phyloP scores from a whole-genome alignment of 2,888 invertebrate species.

The Folsomia candida region DNA sequence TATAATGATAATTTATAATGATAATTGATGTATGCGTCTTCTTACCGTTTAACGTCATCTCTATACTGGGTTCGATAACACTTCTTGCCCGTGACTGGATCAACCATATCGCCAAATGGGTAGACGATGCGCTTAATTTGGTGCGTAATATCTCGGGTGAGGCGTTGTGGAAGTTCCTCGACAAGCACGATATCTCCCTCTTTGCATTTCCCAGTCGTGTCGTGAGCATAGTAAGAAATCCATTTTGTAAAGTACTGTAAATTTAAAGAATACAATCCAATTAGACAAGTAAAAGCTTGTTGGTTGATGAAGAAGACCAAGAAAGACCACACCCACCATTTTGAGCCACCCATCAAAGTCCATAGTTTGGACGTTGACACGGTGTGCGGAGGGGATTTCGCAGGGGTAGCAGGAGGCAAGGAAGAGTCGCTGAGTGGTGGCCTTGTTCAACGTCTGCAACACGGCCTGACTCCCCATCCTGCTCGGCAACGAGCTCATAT shows the following conservation, averaged over 20 bases:
- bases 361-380: constrained; percentile 72
- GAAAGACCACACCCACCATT: constrained; percentile 64
- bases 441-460: constrained; percentile 17
- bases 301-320: not conserved
- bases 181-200: constrained; percentile 80
- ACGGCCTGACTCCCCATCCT: constrained; percentile 11
- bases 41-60: constrained; percentile 51
- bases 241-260: constrained; percentile 75
- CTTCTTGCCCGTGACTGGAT: constrained; percentile 79
- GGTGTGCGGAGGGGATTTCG: constrained; percentile 60
- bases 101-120: constrained; percentile 78
- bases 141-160: constrained; percentile 75
- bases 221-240: constrained; percentile 71
- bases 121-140: constrained; percentile 75
- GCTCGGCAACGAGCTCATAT: too few species aligned
- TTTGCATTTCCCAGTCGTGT: constrained; percentile 73
- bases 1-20: too few species aligned
- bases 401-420: constrained; percentile 78
- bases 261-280: too few species aligned
- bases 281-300: not conserved
- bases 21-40: too few species aligned
- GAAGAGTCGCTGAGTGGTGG: constrained; percentile 52
- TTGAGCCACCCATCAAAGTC: constrained; percentile 72
- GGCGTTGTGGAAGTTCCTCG: constrained; percentile 67
- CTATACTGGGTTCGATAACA: constrained; percentile 69